Evolutionary conservation across 92 coral and sea anemone genomes (phyloP).

Genomic region (Palythoa grandiflora): DNA sequence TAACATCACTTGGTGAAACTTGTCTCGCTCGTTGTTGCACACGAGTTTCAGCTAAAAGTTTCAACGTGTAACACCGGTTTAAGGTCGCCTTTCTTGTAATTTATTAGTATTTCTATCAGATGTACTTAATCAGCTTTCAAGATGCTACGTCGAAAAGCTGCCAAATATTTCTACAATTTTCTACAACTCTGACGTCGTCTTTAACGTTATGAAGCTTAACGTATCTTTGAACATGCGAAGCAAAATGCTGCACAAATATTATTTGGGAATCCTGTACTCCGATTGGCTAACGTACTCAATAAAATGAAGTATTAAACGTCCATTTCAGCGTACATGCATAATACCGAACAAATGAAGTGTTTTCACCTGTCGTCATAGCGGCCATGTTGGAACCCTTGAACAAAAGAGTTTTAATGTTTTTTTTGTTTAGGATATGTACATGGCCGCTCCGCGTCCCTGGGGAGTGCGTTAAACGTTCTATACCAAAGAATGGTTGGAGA

Average conservation of each 20-base stretch:
- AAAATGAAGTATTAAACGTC: neutral
- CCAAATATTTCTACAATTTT: neutral
- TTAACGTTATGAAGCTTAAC: neutral
- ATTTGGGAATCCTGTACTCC: too few relatives aligned
- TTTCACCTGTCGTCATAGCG: too few relatives aligned
- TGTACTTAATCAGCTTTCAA: neutral
- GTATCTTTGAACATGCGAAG: neutral
- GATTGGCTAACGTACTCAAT: too few relatives aligned
- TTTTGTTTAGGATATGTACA: neutral
- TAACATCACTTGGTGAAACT: too few relatives aligned
- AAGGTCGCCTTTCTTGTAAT: too few relatives aligned
- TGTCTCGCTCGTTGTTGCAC: too few relatives aligned
- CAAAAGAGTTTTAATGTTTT: too few relatives aligned
- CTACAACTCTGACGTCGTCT: neutral
- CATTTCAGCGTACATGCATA: neutral
- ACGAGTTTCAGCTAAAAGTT: too few relatives aligned
- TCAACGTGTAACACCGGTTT: too few relatives aligned
- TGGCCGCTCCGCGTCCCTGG: neutral
- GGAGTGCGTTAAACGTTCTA: neutral
- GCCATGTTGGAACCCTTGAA: too few relatives aligned
- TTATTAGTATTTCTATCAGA: too few relatives aligned
- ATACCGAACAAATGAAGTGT: neutral
- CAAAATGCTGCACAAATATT: too few relatives aligned
- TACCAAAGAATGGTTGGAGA: neutral
- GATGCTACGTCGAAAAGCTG: neutral